Evolutionary conservation across 1,140 invertebrate genomes (phyloP).

Genomic region (Leptopilina boulardi): DNA sequence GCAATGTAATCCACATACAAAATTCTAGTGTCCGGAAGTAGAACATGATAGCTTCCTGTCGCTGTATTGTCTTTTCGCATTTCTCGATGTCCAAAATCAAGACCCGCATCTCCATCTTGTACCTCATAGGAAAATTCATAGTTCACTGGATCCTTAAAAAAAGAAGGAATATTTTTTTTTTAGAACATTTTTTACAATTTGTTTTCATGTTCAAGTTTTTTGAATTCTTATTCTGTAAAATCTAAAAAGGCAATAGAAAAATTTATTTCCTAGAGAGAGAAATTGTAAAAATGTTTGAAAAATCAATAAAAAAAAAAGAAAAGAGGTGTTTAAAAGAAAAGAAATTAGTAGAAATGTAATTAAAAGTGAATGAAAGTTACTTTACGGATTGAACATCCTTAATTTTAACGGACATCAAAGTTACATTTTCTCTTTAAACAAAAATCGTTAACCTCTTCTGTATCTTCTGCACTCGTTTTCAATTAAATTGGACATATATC

Average conservation of each 20-base stretch:
- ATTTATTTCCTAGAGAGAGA: too few relatives aligned
- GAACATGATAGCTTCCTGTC: constrained; percentile 80
- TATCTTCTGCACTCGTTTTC: background rate
- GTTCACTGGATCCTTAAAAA: constrained; percentile 80
- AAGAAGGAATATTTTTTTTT: too few relatives aligned
- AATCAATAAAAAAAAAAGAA: background rate
- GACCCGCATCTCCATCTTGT: constrained; percentile 76
- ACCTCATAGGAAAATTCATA: constrained; percentile 83
- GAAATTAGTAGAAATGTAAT: background rate
- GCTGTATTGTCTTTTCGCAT: constrained; percentile 79
- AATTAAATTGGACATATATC: background rate
- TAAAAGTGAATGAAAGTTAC: constrained; percentile 4
- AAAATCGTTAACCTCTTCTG: background rate
- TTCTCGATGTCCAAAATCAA: constrained; percentile 82
- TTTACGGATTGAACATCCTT: background rate
- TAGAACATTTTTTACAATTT: background rate
- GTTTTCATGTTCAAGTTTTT: too few relatives aligned
- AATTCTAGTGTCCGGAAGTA: constrained; percentile 81
- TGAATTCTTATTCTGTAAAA: too few relatives aligned
- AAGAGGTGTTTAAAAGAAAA: background rate
- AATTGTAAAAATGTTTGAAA: background rate
- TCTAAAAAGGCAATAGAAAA: too few relatives aligned
- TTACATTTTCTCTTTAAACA: background rate
- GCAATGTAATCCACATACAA: constrained; percentile 82
- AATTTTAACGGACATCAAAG: constrained; percentile 1